Percentiles rank a stretch among this genome's conserved stretches.
phyloP scores from a whole-genome alignment of 2,888 invertebrate genomes.

The Pseudeuparius sepicola region DNA sequence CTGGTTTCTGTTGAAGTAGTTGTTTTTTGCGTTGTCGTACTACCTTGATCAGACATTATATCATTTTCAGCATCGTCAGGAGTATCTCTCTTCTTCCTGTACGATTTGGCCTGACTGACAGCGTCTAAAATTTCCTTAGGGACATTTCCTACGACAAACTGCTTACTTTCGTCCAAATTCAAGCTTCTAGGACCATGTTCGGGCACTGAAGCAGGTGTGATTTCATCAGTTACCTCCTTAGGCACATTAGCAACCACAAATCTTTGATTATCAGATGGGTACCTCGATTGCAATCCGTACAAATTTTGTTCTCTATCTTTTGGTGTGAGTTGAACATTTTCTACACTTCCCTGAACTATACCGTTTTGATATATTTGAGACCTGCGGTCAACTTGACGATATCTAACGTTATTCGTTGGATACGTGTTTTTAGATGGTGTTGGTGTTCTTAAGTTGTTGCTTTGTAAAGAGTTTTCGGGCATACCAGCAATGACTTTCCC shows the following conservation, averaged over 20 bases:
- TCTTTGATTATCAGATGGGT: slow-evolving; percentile 7
- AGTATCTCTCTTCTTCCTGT: slow-evolving; percentile 21
- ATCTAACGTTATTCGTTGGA: slow-evolving; percentile 21
- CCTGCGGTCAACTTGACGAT: slow-evolving; percentile 28
- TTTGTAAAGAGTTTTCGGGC: slow-evolving; percentile 20
- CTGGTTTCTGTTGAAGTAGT: neutral
- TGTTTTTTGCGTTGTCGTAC: neutral
- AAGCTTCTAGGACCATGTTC: slow-evolving; percentile 53
- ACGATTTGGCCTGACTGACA: slow-evolving; percentile 17
- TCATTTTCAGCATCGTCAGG: slow-evolving; percentile 17
- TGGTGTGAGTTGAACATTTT: slow-evolving; percentile 22
- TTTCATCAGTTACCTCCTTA: slow-evolving; percentile 42
- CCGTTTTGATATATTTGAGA: slow-evolving; percentile 20
- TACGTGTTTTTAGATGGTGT: slow-evolving; percentile 28
- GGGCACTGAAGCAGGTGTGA: slow-evolving; percentile 50
- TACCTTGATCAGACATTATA: slow-evolving; percentile 10
- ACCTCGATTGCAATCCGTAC: too few relatives aligned
- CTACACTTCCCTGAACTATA: slow-evolving; percentile 28
- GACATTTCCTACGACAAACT: slow-evolving; percentile 17
- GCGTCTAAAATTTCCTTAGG: slow-evolving; percentile 13
- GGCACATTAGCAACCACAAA: slow-evolving; percentile 43
- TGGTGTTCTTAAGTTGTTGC: slow-evolving; percentile 17
- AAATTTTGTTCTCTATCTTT: too few relatives aligned
- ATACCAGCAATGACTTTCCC: slow-evolving; percentile 35
- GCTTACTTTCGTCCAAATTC: slow-evolving; percentile 12